phyloP scores from a whole-genome alignment of 2,113 vertebrate genomes.

The Channa argus region DNA sequence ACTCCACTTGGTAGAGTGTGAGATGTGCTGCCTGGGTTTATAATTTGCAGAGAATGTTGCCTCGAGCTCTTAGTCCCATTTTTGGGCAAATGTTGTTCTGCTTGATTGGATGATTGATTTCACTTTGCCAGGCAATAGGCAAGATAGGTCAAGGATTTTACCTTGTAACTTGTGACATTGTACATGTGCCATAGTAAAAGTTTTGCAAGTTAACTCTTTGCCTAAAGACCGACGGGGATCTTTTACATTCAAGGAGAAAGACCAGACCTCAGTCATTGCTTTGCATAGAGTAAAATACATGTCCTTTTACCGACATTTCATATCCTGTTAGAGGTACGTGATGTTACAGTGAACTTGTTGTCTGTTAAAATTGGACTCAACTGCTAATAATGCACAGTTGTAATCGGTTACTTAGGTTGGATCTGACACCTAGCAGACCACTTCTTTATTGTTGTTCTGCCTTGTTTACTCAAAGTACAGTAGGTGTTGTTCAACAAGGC shows the following conservation, averaged over 20 bases:
- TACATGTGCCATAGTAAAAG: constrained; percentile 13
- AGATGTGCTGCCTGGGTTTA: constrained; percentile 47
- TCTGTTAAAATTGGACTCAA: neutral
- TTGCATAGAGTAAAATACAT: constrained; percentile 1
- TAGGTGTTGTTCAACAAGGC: constrained; percentile 20
- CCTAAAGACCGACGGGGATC: neutral
- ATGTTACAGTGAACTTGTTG: constrained; percentile 2
- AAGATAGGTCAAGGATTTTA: constrained; percentile 29
- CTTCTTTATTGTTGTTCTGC: constrained; percentile 3
- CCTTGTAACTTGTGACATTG: constrained; percentile 21
- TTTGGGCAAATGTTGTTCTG: constrained; percentile 55
- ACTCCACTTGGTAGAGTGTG: constrained; percentile 3
- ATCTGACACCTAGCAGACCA: neutral
- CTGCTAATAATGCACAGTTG: neutral
- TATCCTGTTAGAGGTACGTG: constrained; percentile 3
- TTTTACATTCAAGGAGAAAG: constrained; percentile 10
- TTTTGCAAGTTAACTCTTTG: constrained; percentile 27
- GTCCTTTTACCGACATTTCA: neutral
- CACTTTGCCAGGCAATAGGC: constrained; percentile 27
- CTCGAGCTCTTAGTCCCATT: constrained; percentile 44
- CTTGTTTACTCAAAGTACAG: constrained; percentile 35
- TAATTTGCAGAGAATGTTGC: constrained; percentile 51
- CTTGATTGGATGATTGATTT: constrained; percentile 64
- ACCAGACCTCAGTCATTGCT: neutral
- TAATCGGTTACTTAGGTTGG: neutral